Evolutionary conservation across 2,797 vertebrate genomes (phyloP).

Genomic region (Bryconaethiops microstoma): DNA sequence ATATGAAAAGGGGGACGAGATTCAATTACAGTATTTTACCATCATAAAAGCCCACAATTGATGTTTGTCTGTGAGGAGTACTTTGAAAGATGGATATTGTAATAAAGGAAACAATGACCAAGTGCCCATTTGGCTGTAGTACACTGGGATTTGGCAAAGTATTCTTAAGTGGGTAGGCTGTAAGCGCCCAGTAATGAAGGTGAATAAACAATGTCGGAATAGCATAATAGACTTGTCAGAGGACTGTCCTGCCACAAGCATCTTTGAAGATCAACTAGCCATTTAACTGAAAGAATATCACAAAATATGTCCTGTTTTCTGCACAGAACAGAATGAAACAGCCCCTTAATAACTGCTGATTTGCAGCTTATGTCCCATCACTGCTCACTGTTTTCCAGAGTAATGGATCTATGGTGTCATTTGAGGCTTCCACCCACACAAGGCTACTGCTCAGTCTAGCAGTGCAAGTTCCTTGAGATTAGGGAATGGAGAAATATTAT

Average conservation of each 20-base stretch:
- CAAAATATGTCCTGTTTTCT: slow-evolving; percentile 4
- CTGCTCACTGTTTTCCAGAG: slow-evolving; percentile 7
- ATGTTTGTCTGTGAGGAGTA: slow-evolving; percentile 22
- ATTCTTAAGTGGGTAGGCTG: slow-evolving; percentile 31
- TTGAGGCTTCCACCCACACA: slow-evolving; percentile 12
- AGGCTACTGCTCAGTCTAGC: neutral
- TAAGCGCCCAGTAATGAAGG: slow-evolving; percentile 35
- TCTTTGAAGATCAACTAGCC: slow-evolving; percentile 22
- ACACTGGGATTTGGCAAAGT: slow-evolving; percentile 22
- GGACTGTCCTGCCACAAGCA: slow-evolving; percentile 2
- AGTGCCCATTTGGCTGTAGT: slow-evolving; percentile 30
- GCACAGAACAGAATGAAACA: slow-evolving; percentile 3
- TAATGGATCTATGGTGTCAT: neutral
- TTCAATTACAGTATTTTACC: slow-evolving; percentile 4
- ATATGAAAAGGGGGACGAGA: neutral
- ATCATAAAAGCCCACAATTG: neutral
- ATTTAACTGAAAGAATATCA: slow-evolving; percentile 21
- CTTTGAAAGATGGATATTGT: slow-evolving; percentile 26
- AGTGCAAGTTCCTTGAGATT: slow-evolving; percentile 13
- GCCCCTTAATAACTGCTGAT: slow-evolving; percentile 14
- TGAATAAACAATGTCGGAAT: slow-evolving; percentile 15
- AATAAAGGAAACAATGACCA: slow-evolving; percentile 29
- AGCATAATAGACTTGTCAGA: slow-evolving; percentile 22
- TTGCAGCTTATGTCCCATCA: slow-evolving; percentile 8
- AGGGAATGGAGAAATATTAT: slow-evolving; percentile 20